phyloP scores from a whole-genome alignment of 2,113 vertebrate genomes.

The Falco punctatus region DNA sequence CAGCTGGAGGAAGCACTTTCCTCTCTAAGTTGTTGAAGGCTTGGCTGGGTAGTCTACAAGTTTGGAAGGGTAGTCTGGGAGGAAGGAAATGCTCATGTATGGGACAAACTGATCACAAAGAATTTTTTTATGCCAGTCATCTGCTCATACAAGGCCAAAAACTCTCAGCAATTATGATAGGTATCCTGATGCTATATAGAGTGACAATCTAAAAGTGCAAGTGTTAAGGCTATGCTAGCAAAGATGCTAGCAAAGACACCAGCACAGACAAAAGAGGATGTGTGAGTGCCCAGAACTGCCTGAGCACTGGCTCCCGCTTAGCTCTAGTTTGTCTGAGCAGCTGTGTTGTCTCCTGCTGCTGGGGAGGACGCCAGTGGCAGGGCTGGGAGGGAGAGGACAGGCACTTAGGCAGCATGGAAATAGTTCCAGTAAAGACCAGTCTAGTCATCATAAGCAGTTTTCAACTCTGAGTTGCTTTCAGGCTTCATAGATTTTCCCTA shows the following conservation, averaged over 20 bases:
- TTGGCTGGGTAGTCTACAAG: neutral
- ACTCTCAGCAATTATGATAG: neutral
- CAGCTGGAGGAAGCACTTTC: conserved; percentile 45
- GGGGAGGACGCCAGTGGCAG: neutral
- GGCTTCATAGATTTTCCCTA: neutral
- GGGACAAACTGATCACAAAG: neutral
- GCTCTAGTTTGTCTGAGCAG: neutral
- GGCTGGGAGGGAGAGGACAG: neutral
- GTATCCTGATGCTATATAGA: neutral
- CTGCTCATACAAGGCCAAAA: neutral
- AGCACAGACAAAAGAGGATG: neutral
- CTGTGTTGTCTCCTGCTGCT: neutral
- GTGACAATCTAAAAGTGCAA: neutral
- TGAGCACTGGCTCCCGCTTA: neutral
- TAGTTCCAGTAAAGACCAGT: neutral
- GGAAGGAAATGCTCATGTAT: neutral
- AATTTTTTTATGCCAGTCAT: neutral
- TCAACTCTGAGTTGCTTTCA: neutral
- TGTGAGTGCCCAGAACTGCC: neutral
- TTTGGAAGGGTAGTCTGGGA: neutral
- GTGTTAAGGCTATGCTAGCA: neutral
- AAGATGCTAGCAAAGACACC: neutral
- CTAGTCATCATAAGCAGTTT: neutral
- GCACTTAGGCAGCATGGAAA: neutral
- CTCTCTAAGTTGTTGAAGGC: neutral